phyloP scores from a whole-genome alignment of 2,797 vertebrate genomes.

The Sorex maritimensis region DNA sequence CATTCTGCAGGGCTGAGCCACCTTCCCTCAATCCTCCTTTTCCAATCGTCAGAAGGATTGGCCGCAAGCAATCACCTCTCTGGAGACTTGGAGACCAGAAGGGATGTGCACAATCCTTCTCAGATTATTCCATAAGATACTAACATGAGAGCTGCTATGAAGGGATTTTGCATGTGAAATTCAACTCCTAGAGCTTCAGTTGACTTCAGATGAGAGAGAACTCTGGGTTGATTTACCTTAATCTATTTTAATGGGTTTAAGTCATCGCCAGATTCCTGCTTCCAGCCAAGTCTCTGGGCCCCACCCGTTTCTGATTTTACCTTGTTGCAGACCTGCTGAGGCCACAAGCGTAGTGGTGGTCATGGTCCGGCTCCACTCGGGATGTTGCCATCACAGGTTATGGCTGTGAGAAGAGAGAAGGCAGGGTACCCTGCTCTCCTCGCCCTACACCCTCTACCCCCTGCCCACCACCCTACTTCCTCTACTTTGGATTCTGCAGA shows the following conservation, averaged over 20 bases:
- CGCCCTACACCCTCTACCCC: too few species aligned
- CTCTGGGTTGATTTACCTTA: background rate
- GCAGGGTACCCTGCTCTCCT: too few species aligned
- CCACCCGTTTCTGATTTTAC: background rate
- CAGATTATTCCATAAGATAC: background rate
- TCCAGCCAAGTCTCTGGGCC: background rate
- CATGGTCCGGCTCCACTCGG: too few species aligned
- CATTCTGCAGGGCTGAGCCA: too few species aligned
- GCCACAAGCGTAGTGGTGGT: too few species aligned
- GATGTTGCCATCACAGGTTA: too few species aligned
- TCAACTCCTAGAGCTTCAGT: background rate
- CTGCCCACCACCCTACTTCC: too few species aligned
- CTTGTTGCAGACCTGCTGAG: background rate
- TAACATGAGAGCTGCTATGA: background rate
- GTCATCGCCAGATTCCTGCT: background rate
- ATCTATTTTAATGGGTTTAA: background rate
- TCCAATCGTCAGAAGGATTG: background rate
- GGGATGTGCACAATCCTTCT: background rate
- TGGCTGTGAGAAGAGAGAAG: too few species aligned
- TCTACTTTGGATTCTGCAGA: too few species aligned
- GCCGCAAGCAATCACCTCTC: background rate
- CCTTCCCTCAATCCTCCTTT: background rate
- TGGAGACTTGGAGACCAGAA: background rate
- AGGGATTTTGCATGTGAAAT: background rate
- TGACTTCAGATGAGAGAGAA: background rate